Evolutionary conservation across 2,888 invertebrate species (phyloP).

Genomic region (Drosophila meridiana): DNA sequence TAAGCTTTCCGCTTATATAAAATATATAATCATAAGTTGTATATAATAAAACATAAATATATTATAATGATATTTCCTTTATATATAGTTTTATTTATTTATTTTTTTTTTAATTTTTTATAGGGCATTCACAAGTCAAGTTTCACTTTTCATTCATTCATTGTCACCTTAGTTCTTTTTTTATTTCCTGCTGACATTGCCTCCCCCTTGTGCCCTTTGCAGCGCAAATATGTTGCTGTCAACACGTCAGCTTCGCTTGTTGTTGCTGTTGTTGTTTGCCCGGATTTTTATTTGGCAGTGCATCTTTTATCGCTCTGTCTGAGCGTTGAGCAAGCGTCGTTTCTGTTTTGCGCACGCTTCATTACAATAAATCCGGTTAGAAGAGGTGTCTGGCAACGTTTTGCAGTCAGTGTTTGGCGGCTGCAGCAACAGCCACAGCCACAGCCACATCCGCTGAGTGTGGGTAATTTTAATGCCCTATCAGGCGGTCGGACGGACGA

Average conservation of each 20-base stretch:
- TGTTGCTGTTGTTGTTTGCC: slow-evolving; percentile 33
- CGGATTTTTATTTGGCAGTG: slow-evolving; percentile 63
- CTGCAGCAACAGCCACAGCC: slow-evolving; percentile 19
- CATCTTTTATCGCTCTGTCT: slow-evolving; percentile 72
- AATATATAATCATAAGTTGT: too few relatives aligned
- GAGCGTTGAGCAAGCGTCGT: slow-evolving; percentile 59
- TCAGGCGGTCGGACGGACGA: slow-evolving; percentile 52
- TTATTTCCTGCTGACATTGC: slow-evolving; percentile 18
- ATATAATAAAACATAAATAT: too few relatives aligned
- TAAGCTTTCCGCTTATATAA: too few relatives aligned
- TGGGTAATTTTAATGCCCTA: slow-evolving; percentile 81
- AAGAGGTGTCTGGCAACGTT: slow-evolving; percentile 49
- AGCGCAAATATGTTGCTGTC: slow-evolving; percentile 71
- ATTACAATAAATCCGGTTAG: slow-evolving; percentile 82
- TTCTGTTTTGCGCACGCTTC: slow-evolving; percentile 82
- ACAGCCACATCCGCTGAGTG: slow-evolving; percentile 35
- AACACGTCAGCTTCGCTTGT: slow-evolving; percentile 63
- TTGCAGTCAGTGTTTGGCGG: slow-evolving; percentile 2
- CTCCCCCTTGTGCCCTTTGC: not conserved
- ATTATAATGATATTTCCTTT: not conserved
- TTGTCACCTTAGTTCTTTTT: slow-evolving; percentile 37
- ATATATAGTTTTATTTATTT: not conserved
- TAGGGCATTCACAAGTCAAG: slow-evolving; percentile 26
- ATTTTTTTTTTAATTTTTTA: not conserved
- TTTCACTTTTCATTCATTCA: not conserved